Base-by-base conservation (phyloP, 2,113 vertebrate species). In the Stercorarius parasiticus region DNA sequence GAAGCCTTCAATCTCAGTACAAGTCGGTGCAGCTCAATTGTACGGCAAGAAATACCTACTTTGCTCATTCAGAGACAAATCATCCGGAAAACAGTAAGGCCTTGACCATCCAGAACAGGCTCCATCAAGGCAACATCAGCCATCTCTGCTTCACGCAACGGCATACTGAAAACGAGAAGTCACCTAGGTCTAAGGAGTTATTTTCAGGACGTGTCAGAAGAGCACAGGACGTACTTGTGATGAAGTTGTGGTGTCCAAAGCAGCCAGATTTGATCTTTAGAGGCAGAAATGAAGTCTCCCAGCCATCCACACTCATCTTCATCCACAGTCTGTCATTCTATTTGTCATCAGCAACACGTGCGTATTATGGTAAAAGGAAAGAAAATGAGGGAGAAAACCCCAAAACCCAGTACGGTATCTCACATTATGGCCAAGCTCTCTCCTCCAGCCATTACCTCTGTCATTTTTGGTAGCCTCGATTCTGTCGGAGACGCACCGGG, bases 371-470 rank as follows among this genome's bases (percentile, higher is more conserved):
- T 92, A 43, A 55, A 92, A 67, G 26, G 10, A 8, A 38, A 76
- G 19, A 30, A 49, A 58, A n/a, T 0, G 6, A 66, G 10, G 66
- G 70, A 70, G 38, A 19, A n/a, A 43, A 13, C 27, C 5, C 20
- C 22, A 45, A 21, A 64, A 13, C 38, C 67, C 93, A 65, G 74
- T 10, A 90, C 58, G 45, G 8, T 0, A 32, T 13, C 53, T 36
- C 19, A 5, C 74, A 20, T 20, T 1, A 36, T 0, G 47, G 95
- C 90, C 86, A 50, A 43, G 73, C 62, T 86, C 69, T 64, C 82
- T 74, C 45, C 43, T 90, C 74, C 69, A 50, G 87, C 96, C 34
- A 16, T 55, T 93, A 58, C 91, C 95, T 95, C 94, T 14, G 80
- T 82, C 83, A 42, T 12, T 53, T 94, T 45, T 53, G 94, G 90